A percentile compares a stretch with the other conserved stretches of the same genome.
These are phyloP conservation scores for Atethmia centrago DNA, from an alignment of 2,888 invertebrate genomes.

Conservation along the genomic window DNA sequence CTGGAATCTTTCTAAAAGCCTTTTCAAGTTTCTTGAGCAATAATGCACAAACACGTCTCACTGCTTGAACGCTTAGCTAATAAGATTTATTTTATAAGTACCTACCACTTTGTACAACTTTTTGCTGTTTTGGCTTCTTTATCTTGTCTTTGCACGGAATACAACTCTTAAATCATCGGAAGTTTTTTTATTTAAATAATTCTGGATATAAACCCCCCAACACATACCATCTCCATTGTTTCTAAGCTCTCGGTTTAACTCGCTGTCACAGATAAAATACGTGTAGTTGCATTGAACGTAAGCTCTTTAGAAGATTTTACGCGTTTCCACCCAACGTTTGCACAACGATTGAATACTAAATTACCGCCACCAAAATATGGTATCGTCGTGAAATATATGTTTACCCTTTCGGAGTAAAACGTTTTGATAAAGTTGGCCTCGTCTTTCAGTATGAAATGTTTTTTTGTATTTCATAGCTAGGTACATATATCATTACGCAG, in stretches of 20 bases:
- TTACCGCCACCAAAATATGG: conserved; percentile 56
- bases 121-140: too few relatives aligned
- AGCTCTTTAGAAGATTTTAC: conserved; percentile 52
- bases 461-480: conserved; percentile 12
- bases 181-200: too few relatives aligned
- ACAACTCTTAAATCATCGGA: too few relatives aligned
- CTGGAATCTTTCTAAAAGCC: too few relatives aligned
- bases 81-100: too few relatives aligned
- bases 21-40: too few relatives aligned
- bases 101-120: too few relatives aligned
- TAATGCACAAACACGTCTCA: too few relatives aligned
- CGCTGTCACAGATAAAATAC: conserved; percentile 31
- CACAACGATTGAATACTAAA: conserved; percentile 57
- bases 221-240: conserved; percentile 7
- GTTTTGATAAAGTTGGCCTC: conserved; percentile 51
- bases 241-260: neutral
- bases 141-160: too few relatives aligned
- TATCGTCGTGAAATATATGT: conserved; percentile 51
- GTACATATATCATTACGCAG: conserved; percentile 13
- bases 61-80: too few relatives aligned
- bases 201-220: too few relatives aligned
- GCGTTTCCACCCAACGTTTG: conserved; percentile 30
- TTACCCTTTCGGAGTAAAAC: conserved; percentile 50
- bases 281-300: conserved; percentile 44
- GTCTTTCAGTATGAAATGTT: conserved; percentile 46